phyloP scores from a whole-genome alignment of 2,888 invertebrate species.

The Hirtodrosophila confusa region DNA sequence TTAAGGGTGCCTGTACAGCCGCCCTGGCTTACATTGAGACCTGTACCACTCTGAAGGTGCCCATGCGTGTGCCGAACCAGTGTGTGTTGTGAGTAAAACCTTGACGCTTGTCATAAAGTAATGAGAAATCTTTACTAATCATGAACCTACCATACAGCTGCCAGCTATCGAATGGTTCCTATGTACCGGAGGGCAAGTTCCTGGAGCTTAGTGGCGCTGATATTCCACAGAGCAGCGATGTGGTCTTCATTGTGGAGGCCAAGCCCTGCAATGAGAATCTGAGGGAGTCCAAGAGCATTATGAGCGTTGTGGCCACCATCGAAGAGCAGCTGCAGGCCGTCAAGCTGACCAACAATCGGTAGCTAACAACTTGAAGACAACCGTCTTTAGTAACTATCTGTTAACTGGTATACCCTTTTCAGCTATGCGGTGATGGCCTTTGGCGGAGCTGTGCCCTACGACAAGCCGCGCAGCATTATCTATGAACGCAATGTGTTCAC shows the following conservation, averaged over 20 bases:
- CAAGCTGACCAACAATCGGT: constrained; percentile 89
- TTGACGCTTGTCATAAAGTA: not conserved
- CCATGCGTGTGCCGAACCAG: constrained; percentile 91
- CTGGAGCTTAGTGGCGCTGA: constrained; percentile 86
- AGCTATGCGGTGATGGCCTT: constrained; percentile 93
- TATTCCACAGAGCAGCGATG: constrained; percentile 90
- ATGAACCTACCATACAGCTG: constrained; percentile 86
- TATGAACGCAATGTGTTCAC: constrained; percentile 90
- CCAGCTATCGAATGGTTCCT: constrained; percentile 87
- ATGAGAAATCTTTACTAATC: not conserved
- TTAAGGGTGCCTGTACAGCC: constrained; percentile 88
- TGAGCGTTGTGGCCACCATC: constrained; percentile 88
- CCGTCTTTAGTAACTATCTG: not conserved
- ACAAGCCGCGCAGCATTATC: constrained; percentile 89
- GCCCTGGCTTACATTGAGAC: constrained; percentile 92
- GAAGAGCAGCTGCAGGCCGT: constrained; percentile 88
- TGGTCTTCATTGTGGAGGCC: constrained; percentile 95
- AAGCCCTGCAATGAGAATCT: constrained; percentile 91
- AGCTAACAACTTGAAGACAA: not conserved
- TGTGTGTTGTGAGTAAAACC: constrained; percentile 90
- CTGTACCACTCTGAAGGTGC: constrained; percentile 90
- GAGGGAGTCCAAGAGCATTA: constrained; percentile 88
- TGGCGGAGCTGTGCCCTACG: constrained; percentile 91
- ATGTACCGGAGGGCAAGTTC: constrained; percentile 91
- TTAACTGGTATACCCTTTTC: constrained; percentile 7